Conservation (phyloP, 2,888 invertebrate species). For the Conomelus anceps region DNA sequence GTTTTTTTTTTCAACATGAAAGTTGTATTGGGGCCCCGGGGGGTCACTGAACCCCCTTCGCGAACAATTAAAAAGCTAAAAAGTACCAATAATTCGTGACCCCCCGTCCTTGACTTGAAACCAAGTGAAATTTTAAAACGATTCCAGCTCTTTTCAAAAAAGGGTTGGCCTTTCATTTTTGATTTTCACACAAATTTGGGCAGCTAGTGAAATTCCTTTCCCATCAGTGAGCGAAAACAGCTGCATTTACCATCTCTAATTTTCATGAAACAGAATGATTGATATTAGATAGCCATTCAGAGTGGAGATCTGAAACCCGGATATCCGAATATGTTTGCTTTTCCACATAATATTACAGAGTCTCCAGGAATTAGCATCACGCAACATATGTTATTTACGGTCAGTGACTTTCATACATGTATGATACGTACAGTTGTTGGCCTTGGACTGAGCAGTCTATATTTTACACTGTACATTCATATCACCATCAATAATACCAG, state of each 20-base stretch:
- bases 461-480: too few relatives aligned
- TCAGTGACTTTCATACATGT: neutral
- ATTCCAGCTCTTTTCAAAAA: neutral
- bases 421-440: neutral
- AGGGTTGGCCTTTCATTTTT: neutral
- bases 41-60: too few relatives aligned
- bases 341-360: neutral
- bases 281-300: neutral
- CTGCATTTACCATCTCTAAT: neutral
- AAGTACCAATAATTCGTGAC: too few relatives aligned
- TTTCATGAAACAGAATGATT: neutral
- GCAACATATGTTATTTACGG: neutral
- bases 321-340: neutral
- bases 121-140: too few relatives aligned
- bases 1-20: too few relatives aligned
- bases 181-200: neutral
- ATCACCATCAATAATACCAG: neutral
- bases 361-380: neutral
- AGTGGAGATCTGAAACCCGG: neutral
- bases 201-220: neutral
- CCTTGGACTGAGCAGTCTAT: neutral
- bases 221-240: neutral
- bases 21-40: too few relatives aligned
- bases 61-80: too few relatives aligned
- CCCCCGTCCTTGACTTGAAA: too few relatives aligned